A percentile compares a stretch with the other conserved stretches of the same genome.
These are phyloP conservation scores for Anastrepha ludens DNA, from an alignment of 1,140 invertebrate species.

Conservation along the genomic window DNA sequence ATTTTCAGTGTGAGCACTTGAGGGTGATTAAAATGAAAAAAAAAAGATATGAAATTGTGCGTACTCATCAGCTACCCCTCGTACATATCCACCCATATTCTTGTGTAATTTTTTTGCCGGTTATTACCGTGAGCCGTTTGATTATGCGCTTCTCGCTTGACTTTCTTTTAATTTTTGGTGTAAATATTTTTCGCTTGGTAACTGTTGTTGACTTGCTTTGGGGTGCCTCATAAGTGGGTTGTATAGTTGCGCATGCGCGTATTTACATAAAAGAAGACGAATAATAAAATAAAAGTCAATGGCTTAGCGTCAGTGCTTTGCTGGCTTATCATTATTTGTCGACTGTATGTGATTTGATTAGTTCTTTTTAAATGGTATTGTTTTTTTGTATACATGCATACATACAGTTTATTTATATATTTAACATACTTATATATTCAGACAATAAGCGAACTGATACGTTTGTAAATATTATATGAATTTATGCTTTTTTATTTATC, in stretches of 20 bases:
- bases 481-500: not conserved
- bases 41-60: no score
- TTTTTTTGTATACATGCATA: not conserved
- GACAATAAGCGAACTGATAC: slow-evolving; percentile 11
- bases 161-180: slow-evolving; percentile 1
- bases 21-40: no score
- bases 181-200: not conserved
- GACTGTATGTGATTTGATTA: not conserved
- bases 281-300: not conserved
- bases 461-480: not conserved
- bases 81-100: not conserved
- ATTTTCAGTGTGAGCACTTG: no score
- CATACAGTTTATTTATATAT: not conserved
- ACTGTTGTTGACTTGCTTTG: no score
- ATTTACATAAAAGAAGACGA: not conserved
- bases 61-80: no score
- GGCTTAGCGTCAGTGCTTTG: not conserved
- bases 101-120: not conserved
- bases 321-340: slow-evolving; percentile 18
- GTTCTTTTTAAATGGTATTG: not conserved
- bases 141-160: not conserved
- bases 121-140: not conserved
- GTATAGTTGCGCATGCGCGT: not conserved
- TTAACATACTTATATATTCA: not conserved
- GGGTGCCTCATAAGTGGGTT: not conserved